A percentile compares a stretch with the other conserved stretches of the same genome.
Evolutionary conservation across 2,797 vertebrate species (phyloP).

Genomic region (Syngnathus acus): DNA sequence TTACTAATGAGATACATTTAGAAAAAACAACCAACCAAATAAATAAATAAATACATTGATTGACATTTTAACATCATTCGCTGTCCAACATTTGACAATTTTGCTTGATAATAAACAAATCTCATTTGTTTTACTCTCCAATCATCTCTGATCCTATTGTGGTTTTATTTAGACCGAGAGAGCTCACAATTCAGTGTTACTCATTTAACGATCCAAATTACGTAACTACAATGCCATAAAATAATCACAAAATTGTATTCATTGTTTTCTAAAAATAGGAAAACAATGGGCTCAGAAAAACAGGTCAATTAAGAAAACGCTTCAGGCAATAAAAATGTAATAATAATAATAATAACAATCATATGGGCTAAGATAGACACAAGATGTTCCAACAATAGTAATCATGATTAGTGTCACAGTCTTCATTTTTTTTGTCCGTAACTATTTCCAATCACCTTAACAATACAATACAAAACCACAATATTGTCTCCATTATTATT

Average conservation of each 20-base stretch:
- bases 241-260: too few relatives aligned
- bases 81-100: neutral
- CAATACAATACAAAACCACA: neutral
- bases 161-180: neutral
- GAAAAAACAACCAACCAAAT: neutral
- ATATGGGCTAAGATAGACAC: too few relatives aligned
- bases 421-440: neutral
- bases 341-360: neutral
- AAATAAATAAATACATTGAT: too few relatives aligned
- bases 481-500: neutral
- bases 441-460: neutral
- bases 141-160: neutral
- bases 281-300: neutral
- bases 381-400: neutral
- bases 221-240: too few relatives aligned
- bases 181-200: neutral
- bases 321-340: neutral
- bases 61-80: neutral
- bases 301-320: neutral
- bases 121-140: neutral
- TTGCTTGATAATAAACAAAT: too few relatives aligned
- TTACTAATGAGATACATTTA: neutral
- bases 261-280: too few relatives aligned
- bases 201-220: neutral
- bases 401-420: neutral